Evolutionary conservation across 2,797 vertebrate species (phyloP).

Genomic region (Channa striata): DNA sequence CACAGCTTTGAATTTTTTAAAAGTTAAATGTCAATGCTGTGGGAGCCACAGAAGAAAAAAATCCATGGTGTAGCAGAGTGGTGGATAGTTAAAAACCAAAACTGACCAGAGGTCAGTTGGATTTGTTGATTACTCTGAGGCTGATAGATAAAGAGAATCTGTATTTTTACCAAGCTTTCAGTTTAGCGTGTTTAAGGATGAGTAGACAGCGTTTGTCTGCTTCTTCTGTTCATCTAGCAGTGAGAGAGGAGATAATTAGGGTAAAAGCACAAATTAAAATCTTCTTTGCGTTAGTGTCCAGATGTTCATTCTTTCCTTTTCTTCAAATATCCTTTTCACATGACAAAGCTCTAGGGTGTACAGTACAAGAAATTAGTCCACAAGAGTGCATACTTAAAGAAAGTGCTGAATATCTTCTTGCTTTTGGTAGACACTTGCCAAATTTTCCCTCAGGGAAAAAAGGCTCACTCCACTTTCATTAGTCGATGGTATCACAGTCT

Average conservation of each 20-base stretch:
- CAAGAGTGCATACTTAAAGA: slow-evolving; percentile 35
- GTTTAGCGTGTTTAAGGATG: slow-evolving; percentile 17
- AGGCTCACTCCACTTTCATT: slow-evolving; percentile 48
- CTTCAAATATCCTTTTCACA: slow-evolving; percentile 53
- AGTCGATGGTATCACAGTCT: slow-evolving; percentile 27
- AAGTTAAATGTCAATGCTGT: slow-evolving; percentile 1
- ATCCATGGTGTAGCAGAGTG: neutral
- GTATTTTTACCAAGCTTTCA: slow-evolving; percentile 39
- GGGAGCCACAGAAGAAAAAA: slow-evolving; percentile 15
- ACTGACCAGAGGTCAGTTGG: neutral
- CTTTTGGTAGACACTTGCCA: slow-evolving; percentile 55
- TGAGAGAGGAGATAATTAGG: slow-evolving; percentile 65
- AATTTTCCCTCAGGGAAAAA: slow-evolving; percentile 56
- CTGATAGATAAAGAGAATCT: slow-evolving; percentile 17
- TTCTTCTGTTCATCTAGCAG: slow-evolving; percentile 34
- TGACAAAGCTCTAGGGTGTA: slow-evolving; percentile 76
- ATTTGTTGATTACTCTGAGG: neutral
- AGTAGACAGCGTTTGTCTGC: slow-evolving; percentile 37
- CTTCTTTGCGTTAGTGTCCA: slow-evolving; percentile 33
- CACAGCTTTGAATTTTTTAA: neutral
- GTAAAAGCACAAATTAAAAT: slow-evolving; percentile 57
- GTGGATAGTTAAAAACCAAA: neutral
- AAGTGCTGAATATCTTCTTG: slow-evolving; percentile 43
- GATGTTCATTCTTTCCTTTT: slow-evolving; percentile 44
- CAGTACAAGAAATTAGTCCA: slow-evolving; percentile 45